Evolutionary conservation across 1,140 invertebrate species (phyloP).

Genomic region (Aphelinus certus): DNA sequence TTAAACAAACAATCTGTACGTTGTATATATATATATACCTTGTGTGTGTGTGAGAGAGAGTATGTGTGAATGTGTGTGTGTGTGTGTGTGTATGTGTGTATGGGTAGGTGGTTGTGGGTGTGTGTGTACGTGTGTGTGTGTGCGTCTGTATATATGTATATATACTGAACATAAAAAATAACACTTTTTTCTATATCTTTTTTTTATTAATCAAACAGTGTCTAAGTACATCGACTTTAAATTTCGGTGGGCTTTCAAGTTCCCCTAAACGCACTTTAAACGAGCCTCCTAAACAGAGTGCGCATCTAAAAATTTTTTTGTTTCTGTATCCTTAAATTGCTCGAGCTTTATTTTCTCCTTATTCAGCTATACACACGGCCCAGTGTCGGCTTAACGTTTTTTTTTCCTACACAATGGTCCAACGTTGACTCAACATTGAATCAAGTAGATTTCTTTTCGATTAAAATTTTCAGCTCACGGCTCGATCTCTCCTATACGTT

Average conservation of each 20-base stretch:
- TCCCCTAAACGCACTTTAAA: conserved; percentile 40
- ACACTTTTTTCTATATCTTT: conserved; percentile 29
- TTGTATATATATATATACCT: too few relatives aligned
- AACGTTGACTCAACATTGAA: conserved; percentile 33
- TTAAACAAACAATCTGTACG: conserved; percentile 3
- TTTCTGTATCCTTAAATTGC: conserved; percentile 25
- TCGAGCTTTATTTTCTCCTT: conserved; percentile 22
- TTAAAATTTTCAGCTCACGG: conserved; percentile 11
- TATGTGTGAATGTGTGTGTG: too few relatives aligned
- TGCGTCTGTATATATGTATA: too few relatives aligned
- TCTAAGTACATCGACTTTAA: conserved; percentile 40
- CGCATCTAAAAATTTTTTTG: conserved; percentile 37
- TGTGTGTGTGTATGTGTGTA: too few relatives aligned
- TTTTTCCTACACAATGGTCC: conserved; percentile 24
- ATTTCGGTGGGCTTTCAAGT: conserved; percentile 33
- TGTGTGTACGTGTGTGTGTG: too few relatives aligned
- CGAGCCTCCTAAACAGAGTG: conserved; percentile 35
- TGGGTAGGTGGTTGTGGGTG: too few relatives aligned
- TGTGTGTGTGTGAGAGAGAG: too few relatives aligned
- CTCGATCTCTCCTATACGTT: conserved; percentile 14
- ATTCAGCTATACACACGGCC: conserved; percentile 29
- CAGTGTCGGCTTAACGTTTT: conserved; percentile 3
- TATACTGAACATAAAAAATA: not conserved
- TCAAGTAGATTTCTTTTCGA: conserved; percentile 19
- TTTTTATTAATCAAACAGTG: conserved; percentile 39